These are phyloP conservation scores for Aplysina aerophoba DNA, from an alignment of 37 sponge, comb jelly and placozoan genomes.

Conservation along the genomic window DNA sequence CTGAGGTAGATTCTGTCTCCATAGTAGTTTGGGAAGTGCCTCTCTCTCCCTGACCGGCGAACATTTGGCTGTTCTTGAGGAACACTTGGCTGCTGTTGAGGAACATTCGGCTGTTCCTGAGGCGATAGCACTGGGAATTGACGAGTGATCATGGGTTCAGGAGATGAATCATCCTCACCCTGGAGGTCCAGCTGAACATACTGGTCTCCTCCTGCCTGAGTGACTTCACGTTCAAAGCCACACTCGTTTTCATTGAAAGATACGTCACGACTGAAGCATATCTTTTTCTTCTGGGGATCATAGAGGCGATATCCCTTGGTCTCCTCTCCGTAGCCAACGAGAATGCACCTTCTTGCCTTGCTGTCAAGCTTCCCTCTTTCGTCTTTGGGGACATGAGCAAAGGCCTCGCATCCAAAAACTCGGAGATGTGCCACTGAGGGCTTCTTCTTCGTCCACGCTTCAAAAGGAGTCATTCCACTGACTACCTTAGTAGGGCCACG, in stretches of 20 bases:
- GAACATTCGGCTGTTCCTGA: too few relatives aligned
- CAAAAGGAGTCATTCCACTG: constrained; percentile 47
- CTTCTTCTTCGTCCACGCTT: constrained; percentile 37
- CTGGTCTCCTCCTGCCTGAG: not conserved
- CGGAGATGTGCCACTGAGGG: constrained; percentile 38
- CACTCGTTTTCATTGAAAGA: constrained; percentile 49
- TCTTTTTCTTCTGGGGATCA: constrained; percentile 26
- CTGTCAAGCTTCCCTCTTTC: constrained; percentile 32
- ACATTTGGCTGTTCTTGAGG: not conserved
- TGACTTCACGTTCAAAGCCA: constrained; percentile 14
- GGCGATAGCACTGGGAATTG: not conserved
- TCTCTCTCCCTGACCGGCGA: constrained; percentile 26
- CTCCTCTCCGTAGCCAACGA: constrained; percentile 43
- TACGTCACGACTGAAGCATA: constrained; percentile 61
- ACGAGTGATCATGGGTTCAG: not conserved
- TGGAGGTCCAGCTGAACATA: not conserved
- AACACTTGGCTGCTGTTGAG: too few relatives aligned
- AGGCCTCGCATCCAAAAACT: constrained; percentile 44
- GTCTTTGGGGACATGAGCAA: constrained; percentile 49
- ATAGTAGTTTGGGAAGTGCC: constrained; percentile 34
- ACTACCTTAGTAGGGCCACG: constrained; percentile 52
- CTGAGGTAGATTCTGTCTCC: constrained; percentile 15
- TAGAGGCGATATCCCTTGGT: constrained; percentile 49
- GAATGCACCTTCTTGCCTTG: constrained; percentile 30
- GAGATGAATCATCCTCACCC: constrained; percentile 12